phyloP scores from a whole-genome alignment of 2,888 invertebrate species.

The Paralinhomoeus sp. region DNA sequence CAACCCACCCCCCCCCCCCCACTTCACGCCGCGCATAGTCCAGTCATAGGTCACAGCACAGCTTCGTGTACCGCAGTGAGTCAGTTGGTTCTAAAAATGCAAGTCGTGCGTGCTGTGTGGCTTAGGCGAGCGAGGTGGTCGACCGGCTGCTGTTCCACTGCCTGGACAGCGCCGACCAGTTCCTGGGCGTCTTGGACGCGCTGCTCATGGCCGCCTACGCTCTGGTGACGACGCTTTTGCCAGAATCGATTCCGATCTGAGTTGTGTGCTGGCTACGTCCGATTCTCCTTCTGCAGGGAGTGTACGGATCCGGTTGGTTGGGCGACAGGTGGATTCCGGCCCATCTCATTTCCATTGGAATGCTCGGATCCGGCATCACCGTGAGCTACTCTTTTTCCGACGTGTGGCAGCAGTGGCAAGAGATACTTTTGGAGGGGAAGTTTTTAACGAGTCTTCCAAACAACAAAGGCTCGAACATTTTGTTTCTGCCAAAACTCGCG shows the following conservation, averaged over 20 bases:
- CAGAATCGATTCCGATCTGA: too few relatives aligned
- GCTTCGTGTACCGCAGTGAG: neutral
- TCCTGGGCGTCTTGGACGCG: slow-evolving; percentile 21
- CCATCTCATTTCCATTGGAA: slow-evolving; percentile 29
- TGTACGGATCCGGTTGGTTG: slow-evolving; percentile 31
- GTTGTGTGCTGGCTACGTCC: neutral
- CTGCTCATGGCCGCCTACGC: slow-evolving; percentile 23
- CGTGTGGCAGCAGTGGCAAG: too few relatives aligned
- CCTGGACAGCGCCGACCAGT: slow-evolving; percentile 16
- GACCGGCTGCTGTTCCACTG: slow-evolving; percentile 9
- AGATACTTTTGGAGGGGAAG: too few relatives aligned
- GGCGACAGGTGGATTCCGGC: slow-evolving; percentile 31
- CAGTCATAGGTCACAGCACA: too few relatives aligned
- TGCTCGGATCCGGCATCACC: slow-evolving; percentile 28
- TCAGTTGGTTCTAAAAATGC: neutral
- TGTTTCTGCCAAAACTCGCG: too few relatives aligned
- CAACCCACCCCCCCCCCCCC: too few relatives aligned
- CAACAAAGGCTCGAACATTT: too few relatives aligned
- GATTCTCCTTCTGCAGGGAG: slow-evolving; percentile 21
- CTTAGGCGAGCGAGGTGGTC: neutral
- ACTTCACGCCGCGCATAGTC: too few relatives aligned
- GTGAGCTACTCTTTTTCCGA: slow-evolving; percentile 15
- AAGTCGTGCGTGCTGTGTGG: neutral
- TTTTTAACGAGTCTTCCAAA: too few relatives aligned
- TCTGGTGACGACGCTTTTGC: slow-evolving; percentile 6